These are phyloP conservation scores for Platynereis dumerilii DNA, from an alignment of 2,888 invertebrate genomes.

Conservation along the genomic window DNA sequence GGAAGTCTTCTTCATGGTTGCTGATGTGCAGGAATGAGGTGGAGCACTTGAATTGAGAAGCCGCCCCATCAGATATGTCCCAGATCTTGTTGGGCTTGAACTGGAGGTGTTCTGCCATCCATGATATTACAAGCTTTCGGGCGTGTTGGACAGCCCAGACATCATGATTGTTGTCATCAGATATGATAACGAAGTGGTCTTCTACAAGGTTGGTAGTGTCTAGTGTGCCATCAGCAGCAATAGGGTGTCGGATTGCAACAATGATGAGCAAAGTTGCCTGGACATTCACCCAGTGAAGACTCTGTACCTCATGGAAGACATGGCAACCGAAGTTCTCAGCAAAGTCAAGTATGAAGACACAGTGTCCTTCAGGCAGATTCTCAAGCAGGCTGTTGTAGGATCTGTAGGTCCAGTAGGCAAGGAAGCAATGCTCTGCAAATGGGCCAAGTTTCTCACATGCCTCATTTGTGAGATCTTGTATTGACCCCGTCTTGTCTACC, in stretches of 20 bases:
- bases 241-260: background rate
- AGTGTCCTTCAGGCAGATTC: too few species aligned
- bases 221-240: background rate
- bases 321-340: too few species aligned
- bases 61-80: background rate
- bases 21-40: background rate
- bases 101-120: background rate
- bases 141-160: background rate
- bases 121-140: background rate
- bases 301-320: too few species aligned
- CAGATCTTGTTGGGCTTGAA: background rate
- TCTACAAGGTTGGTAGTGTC: background rate
- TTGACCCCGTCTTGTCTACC: too few species aligned
- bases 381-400: too few species aligned
- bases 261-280: background rate
- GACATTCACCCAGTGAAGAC: background rate
- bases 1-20: background rate
- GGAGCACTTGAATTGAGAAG: background rate
- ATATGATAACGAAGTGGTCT: constrained; percentile 1
- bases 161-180: background rate
- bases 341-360: too few species aligned
- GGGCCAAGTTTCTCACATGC: too few species aligned
- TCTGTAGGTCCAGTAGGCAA: too few species aligned
- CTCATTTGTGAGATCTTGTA: too few species aligned
- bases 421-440: too few species aligned